These are phyloP conservation scores for Eledona agricola DNA, from an alignment of 2,888 invertebrate species.

Conservation along the genomic window DNA sequence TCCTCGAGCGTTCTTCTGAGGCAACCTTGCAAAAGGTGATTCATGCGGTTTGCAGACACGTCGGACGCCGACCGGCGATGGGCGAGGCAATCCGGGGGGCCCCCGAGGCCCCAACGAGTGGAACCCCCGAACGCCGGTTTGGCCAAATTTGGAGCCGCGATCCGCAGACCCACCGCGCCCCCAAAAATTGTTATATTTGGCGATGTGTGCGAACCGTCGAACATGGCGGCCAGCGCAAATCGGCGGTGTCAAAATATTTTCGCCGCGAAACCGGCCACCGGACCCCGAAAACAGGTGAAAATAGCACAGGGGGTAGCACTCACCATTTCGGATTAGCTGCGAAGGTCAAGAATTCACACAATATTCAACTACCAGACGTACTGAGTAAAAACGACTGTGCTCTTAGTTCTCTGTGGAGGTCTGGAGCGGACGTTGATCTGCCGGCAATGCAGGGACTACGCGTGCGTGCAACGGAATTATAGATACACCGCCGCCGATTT, in stretches of 20 bases:
- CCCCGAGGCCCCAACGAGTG: neutral
- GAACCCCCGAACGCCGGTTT: neutral
- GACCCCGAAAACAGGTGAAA: conserved; percentile 5
- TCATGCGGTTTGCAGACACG: conserved; percentile 38
- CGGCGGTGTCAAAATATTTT: conserved; percentile 36
- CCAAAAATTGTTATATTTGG: conserved; percentile 31
- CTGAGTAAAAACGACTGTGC: conserved; percentile 57
- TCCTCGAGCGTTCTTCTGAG: conserved; percentile 13
- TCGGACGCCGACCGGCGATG: conserved; percentile 15
- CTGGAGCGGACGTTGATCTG: conserved; percentile 63
- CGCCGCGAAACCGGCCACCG: conserved; percentile 1
- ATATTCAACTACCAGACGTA: conserved; percentile 57
- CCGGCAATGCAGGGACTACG: conserved; percentile 54
- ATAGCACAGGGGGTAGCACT: conserved; percentile 44
- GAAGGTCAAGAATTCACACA: conserved; percentile 52
- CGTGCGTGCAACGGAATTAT: conserved; percentile 50
- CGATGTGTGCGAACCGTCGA: conserved; percentile 46
- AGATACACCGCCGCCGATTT: conserved; percentile 37
- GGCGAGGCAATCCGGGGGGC: conserved; percentile 26
- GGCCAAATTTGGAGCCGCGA: conserved; percentile 26
- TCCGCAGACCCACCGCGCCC: conserved; percentile 1
- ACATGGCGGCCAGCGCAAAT: conserved; percentile 55
- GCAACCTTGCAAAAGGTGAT: conserved; percentile 39
- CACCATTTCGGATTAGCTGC: conserved; percentile 60
- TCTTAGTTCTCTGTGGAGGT: conserved; percentile 48